Base-by-base conservation (phyloP, 2,113 vertebrate species). In the Trogon melanurus region DNA sequence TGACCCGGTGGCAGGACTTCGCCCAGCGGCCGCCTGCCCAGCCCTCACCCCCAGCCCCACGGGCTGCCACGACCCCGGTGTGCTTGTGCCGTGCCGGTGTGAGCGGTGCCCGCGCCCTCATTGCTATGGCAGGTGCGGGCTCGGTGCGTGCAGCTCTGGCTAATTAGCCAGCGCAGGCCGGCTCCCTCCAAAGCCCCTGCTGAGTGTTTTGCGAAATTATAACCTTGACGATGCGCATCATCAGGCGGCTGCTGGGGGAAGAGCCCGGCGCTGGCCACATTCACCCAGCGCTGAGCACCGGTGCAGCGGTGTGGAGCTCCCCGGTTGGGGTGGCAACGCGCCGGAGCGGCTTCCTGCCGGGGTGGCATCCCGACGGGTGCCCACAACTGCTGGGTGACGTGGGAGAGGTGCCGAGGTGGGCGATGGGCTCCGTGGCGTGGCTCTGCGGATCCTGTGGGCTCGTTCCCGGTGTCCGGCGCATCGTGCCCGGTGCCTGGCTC, bases 311-410 rank as follows among this genome's bases (percentile, higher is more conserved):
- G 44, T 15, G 6, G 21, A 30, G 81, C 61, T 27, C 22, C 66
- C 50, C 5, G 1, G 25, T 13, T 9, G 2, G 2, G 7, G 51
- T 20, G 75, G 15, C 79, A 54, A 7, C 34, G 0, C 0, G 0
- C 38, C 1, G 1, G 47, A 11, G 34, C 12, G 45, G 41, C 67
- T 34, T 1, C 56, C 0, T 0, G 0, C 6, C 1, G 19, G 13
- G 16, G 38, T 45, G 79, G 22, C 78, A 25, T 60, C 36, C 25
- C 5, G 7, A 14, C 15, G 57, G 58, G 2, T 13, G 51, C 47
- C 72, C 5, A 0, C 2, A 3, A 7, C 27, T 1, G 0, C 48
- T 0, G 1, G 61, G 44, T 9, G 23, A 10, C 0, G 16, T 3
- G 4, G 57, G 61, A 61, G 66, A 17, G 4, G 71, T 11, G 5